Evolutionary conservation across 2,113 vertebrate species (phyloP).

Genomic region (Carollia perspicillata): DNA sequence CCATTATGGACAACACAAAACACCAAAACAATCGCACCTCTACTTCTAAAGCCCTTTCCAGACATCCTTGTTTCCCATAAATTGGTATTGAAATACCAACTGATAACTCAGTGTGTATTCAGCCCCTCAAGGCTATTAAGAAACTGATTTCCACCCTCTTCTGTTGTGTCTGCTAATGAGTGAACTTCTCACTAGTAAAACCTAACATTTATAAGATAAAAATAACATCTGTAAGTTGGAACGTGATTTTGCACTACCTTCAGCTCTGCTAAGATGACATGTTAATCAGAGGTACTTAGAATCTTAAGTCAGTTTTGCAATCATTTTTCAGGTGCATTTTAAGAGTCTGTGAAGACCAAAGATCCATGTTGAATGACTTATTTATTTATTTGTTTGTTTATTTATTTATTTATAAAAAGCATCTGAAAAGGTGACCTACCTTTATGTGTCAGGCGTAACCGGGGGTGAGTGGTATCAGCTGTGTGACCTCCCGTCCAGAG

Average conservation of each 20-base stretch:
- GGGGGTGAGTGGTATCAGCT: slow-evolving; percentile 81
- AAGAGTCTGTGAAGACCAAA: background rate
- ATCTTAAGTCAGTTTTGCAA: background rate
- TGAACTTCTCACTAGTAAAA: slow-evolving; percentile 56
- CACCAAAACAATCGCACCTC: slow-evolving; percentile 28
- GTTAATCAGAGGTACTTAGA: background rate
- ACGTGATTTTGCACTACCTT: slow-evolving; percentile 52
- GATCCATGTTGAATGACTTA: background rate
- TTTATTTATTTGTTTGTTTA: background rate
- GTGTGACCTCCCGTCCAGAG: slow-evolving; percentile 69
- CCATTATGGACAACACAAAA: slow-evolving; percentile 46
- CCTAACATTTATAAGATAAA: slow-evolving; percentile 33
- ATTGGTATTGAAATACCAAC: slow-evolving; percentile 64
- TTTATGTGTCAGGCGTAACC: slow-evolving; percentile 88
- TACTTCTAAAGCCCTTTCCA: background rate
- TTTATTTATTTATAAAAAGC: background rate
- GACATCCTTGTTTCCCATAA: background rate
- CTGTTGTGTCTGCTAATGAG: slow-evolving; percentile 25
- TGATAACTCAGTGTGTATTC: slow-evolving; percentile 36
- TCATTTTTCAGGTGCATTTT: slow-evolving; percentile 16
- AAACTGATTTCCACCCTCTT: slow-evolving; percentile 22
- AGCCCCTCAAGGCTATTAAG: slow-evolving; percentile 41
- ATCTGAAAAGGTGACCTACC: slow-evolving; percentile 83
- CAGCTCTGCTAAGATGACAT: background rate
- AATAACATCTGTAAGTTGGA: slow-evolving; percentile 41